Evolutionary conservation across 2,797 vertebrate genomes (phyloP).

Genomic region (Melanotaenia nigrans): DNA sequence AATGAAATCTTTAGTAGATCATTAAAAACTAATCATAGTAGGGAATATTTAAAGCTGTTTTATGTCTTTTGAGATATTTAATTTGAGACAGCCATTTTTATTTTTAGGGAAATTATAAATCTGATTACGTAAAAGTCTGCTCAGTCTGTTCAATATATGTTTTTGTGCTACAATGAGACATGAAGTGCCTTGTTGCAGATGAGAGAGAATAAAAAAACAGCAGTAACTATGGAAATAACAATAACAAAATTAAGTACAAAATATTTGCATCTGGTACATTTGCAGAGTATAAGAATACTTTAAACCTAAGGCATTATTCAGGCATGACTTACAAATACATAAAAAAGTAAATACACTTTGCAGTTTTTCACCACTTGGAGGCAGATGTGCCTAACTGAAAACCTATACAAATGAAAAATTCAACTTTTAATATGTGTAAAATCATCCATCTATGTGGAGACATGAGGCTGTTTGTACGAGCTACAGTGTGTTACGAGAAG

Average conservation of each 20-base stretch:
- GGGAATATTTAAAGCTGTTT: neutral
- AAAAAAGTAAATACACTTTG: neutral
- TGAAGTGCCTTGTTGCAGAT: neutral
- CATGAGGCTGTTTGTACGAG: neutral
- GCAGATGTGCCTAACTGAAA: neutral
- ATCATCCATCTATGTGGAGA: neutral
- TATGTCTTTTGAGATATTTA: neutral
- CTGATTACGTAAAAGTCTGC: neutral
- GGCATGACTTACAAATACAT: neutral
- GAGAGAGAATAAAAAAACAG: neutral
- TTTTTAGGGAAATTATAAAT: neutral
- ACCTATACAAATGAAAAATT: neutral
- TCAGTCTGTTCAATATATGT: neutral
- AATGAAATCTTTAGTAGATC: neutral
- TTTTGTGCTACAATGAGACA: neutral
- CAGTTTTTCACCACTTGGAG: neutral
- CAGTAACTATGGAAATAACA: neutral
- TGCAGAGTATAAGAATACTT: too few relatives aligned
- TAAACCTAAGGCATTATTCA: neutral
- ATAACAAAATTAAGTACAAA: neutral
- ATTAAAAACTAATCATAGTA: neutral
- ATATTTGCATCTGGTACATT: neutral
- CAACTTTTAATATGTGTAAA: neutral
- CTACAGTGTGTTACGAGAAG: conserved; percentile 18
- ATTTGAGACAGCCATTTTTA: neutral